Conservation (phyloP, 2,797 vertebrate genomes). For the Mus minutoides region DNA sequence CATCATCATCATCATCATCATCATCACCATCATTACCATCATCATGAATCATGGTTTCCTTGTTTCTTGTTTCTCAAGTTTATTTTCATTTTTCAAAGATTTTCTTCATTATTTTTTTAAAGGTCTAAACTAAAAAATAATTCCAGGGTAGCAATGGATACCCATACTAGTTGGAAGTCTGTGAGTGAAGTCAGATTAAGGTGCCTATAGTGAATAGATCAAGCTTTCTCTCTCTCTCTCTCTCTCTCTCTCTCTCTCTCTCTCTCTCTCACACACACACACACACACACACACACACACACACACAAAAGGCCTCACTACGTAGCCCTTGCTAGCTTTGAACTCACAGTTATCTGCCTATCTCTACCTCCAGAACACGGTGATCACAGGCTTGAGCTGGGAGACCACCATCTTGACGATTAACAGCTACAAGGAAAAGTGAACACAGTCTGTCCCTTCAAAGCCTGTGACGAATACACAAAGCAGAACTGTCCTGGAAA, state of each 20-base stretch:
- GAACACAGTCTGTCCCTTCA: neutral
- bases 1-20: neutral
- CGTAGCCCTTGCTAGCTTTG: neutral
- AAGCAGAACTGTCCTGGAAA: neutral
- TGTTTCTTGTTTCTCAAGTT: neutral
- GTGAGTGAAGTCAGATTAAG: neutral
- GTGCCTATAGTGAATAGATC: neutral
- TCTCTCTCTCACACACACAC: too few species aligned
- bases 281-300: too few species aligned
- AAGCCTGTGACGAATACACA: neutral
- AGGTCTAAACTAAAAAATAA: neutral
- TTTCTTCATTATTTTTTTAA: neutral
- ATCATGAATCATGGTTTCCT: neutral
- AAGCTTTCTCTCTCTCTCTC: neutral
- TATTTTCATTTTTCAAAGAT: constrained; percentile 24
- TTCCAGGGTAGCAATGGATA: neutral
- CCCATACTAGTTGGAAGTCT: neutral
- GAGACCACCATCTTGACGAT: neutral
- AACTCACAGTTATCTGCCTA: neutral
- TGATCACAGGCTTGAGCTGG: neutral
- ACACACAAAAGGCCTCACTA: neutral
- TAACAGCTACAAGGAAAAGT: neutral
- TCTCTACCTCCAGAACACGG: neutral
- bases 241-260: neutral
- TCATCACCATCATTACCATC: neutral